Conservation (phyloP, 2,888 invertebrate species). For the Drosophila prolongata region DNA sequence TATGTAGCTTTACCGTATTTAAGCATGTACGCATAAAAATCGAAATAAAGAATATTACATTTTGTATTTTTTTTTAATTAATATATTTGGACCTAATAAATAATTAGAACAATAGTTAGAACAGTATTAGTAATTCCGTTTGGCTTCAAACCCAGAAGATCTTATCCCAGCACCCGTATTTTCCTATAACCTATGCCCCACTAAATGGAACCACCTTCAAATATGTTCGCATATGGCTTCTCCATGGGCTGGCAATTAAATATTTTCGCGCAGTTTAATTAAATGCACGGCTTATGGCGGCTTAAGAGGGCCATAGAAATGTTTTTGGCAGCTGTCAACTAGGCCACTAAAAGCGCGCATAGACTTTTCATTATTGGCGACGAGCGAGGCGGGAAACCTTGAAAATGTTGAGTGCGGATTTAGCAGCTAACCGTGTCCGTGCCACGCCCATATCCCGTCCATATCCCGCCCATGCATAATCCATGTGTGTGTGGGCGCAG, state of each 20-base stretch:
- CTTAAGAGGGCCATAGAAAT: constrained; percentile 19
- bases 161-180: no score
- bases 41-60: no score
- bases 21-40: no score
- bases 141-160: no score
- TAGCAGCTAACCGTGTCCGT: constrained; percentile 17
- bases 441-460: constrained; percentile 10
- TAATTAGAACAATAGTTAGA: no score
- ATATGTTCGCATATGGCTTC: constrained; percentile 14
- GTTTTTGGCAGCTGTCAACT: constrained; percentile 59
- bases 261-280: constrained; percentile 28
- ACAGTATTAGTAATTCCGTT: no score
- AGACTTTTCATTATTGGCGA: constrained; percentile 48
- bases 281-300: constrained; percentile 40
- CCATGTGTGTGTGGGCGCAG: constrained; percentile 10
- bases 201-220: not conserved
- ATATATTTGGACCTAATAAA: no score
- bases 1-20: no score
- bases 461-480: constrained; percentile 3
- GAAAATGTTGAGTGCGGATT: constrained; percentile 42
- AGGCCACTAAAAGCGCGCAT: constrained; percentile 43
- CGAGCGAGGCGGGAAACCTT: constrained; percentile 27
- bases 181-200: no score
- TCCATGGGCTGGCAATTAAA: constrained; percentile 22
- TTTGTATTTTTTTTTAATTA: no score